A percentile compares a stretch with the other conserved stretches of the same genome.
phyloP scores from a whole-genome alignment of 92 coral and sea anemone species.

The Montipora capitata region DNA sequence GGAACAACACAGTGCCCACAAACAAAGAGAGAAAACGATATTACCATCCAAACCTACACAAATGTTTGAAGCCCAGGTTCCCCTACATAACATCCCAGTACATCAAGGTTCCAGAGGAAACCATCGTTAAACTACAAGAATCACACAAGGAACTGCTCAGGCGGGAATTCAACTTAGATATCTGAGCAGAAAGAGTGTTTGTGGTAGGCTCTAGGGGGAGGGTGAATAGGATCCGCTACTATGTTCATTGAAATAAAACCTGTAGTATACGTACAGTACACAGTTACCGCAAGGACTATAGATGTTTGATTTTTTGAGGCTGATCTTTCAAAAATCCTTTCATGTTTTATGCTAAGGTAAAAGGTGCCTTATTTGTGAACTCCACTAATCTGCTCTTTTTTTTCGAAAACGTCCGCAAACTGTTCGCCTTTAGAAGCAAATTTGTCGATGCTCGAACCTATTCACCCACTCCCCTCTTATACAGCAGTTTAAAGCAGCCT shows the following conservation, averaged over 20 bases:
- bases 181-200: background rate
- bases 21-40: constrained; percentile 43
- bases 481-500: background rate
- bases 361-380: too few relatives aligned
- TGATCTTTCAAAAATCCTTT: too few relatives aligned
- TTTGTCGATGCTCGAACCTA: background rate
- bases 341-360: too few relatives aligned
- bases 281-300: too few relatives aligned
- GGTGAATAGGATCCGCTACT: too few relatives aligned
- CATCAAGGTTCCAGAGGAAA: constrained; percentile 24
- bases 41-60: constrained; percentile 26
- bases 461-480: background rate
- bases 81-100: constrained; percentile 25
- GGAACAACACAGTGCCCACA: constrained; percentile 28
- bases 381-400: too few relatives aligned
- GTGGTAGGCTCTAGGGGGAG: too few relatives aligned
- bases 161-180: constrained; percentile 14
- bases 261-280: too few relatives aligned
- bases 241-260: too few relatives aligned
- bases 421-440: background rate
- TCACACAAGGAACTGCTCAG: constrained; percentile 27
- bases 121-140: constrained; percentile 8
- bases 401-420: too few relatives aligned
- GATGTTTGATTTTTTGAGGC: too few relatives aligned
- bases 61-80: background rate